These are phyloP conservation scores for Scortum barcoo DNA, from an alignment of 2,113 vertebrate genomes.

Conservation along the genomic window DNA sequence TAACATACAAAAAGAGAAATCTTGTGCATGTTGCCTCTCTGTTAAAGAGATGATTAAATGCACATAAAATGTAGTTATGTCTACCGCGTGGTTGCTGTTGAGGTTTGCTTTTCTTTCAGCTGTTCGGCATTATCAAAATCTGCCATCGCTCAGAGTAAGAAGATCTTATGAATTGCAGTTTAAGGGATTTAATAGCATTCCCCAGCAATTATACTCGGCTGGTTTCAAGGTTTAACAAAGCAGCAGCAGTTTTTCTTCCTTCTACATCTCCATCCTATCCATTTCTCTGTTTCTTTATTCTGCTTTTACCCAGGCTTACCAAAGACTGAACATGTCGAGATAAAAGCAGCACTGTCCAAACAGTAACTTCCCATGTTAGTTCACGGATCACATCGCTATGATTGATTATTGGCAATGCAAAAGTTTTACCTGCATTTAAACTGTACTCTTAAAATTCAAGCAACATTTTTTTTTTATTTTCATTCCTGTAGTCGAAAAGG, in stretches of 20 bases:
- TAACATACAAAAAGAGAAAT: neutral
- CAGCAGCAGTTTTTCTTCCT: too few species aligned
- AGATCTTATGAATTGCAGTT: neutral
- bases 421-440: neutral
- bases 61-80: neutral
- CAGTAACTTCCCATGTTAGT: too few species aligned
- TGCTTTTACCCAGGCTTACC: slow-evolving; percentile 2
- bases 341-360: neutral
- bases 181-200: neutral
- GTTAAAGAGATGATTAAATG: neutral
- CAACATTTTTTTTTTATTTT: too few species aligned
- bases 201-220: neutral
- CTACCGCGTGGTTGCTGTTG: neutral
- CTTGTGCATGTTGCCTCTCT: neutral
- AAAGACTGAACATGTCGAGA: neutral
- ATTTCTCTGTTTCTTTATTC: neutral
- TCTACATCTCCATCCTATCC: neutral
- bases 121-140: neutral
- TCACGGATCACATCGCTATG: neutral
- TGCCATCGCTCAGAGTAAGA: neutral
- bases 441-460: too few species aligned
- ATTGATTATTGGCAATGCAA: neutral
- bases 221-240: slow-evolving; percentile 3
- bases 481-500: too few species aligned
- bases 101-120: neutral